Percentiles rank a stretch among this genome's conserved stretches.
Evolutionary conservation across 2,888 invertebrate species (phyloP).

Genomic region (Cosmia pyralina): DNA sequence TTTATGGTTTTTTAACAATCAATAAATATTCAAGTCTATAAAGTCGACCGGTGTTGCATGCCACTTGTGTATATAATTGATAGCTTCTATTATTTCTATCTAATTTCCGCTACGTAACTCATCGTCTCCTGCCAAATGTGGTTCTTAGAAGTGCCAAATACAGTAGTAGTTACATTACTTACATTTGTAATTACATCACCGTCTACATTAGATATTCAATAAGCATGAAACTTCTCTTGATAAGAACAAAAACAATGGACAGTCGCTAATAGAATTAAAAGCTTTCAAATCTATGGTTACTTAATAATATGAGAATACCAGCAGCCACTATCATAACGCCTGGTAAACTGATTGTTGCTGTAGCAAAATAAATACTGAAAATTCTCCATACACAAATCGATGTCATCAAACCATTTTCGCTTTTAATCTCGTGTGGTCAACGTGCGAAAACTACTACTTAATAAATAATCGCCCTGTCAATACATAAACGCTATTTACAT

Average conservation of each 20-base stretch:
- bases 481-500: slow-evolving; percentile 60
- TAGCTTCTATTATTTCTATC: neutral
- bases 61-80: neutral
- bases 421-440: slow-evolving; percentile 40
- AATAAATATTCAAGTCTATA: slow-evolving; percentile 21
- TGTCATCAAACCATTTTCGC: slow-evolving; percentile 41
- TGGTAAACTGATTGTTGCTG: neutral
- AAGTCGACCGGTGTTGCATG: neutral
- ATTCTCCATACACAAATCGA: slow-evolving; percentile 1
- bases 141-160: slow-evolving; percentile 1
- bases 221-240: neutral
- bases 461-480: slow-evolving; percentile 55
- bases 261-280: neutral
- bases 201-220: neutral
- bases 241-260: neutral
- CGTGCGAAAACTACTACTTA: slow-evolving; percentile 50
- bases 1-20: slow-evolving; percentile 25
- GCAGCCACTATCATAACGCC: neutral
- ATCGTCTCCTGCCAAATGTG: neutral
- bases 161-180: neutral
- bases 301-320: neutral
- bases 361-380: neutral
- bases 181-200: neutral
- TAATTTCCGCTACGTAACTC: neutral
- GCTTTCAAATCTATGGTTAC: neutral